These are phyloP conservation scores for Parotocinclus haroldoi DNA, from an alignment of 2,797 vertebrate species.

Conservation along the genomic window DNA sequence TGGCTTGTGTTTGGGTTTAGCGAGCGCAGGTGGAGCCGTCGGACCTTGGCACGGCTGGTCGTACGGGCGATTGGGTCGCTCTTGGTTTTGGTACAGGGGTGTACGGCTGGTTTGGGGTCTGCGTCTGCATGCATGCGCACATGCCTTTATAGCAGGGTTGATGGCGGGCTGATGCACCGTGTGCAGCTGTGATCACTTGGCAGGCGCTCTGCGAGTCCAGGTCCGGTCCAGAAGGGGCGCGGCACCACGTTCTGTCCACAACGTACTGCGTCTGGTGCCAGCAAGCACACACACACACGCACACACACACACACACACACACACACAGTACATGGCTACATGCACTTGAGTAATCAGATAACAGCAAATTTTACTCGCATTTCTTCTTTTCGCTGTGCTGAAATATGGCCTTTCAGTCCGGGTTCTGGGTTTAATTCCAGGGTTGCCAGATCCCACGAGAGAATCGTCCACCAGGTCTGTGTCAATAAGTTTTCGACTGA, in stretches of 20 bases:
- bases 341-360: too few relatives aligned
- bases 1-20: neutral
- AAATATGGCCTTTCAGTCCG: too few relatives aligned
- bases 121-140: too few relatives aligned
- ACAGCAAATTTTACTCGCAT: too few relatives aligned
- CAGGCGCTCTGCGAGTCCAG: conserved; percentile 31
- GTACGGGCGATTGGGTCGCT: conserved; percentile 51
- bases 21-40: conserved; percentile 1
- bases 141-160: too few relatives aligned
- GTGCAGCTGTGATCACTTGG: conserved; percentile 61
- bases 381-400: too few relatives aligned
- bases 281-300: conserved; percentile 48
- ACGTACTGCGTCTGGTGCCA: conserved; percentile 65
- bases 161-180: conserved; percentile 39
- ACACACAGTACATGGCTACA: too few relatives aligned
- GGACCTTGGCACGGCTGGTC: conserved; percentile 24
- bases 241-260: conserved; percentile 45
- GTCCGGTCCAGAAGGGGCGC: conserved; percentile 53
- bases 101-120: conserved; percentile 46
- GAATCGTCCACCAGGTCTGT: too few relatives aligned
- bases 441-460: too few relatives aligned
- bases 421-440: too few relatives aligned
- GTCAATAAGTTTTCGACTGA: too few relatives aligned
- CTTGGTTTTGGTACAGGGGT: conserved; percentile 59
- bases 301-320: too few relatives aligned